Evolutionary conservation across 2,113 vertebrate genomes (phyloP).

Genomic region (Zapornia atra): DNA sequence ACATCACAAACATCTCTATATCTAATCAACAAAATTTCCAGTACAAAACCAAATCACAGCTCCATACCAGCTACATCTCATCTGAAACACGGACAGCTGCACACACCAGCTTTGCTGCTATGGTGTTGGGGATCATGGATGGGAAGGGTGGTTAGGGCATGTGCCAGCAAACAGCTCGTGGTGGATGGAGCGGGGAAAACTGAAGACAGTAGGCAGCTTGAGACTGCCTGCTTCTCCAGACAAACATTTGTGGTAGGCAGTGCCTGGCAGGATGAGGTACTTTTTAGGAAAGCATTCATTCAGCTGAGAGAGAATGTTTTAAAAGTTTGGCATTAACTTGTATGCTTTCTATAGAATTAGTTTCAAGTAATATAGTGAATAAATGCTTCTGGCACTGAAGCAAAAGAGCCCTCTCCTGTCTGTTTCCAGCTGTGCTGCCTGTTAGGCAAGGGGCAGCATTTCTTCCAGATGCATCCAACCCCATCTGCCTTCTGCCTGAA

Average conservation of each 20-base stretch:
- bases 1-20: too few relatives aligned
- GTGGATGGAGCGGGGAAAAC: background rate
- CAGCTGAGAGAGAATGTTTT: background rate
- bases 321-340: background rate
- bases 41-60: too few relatives aligned
- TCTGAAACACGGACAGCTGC: too few relatives aligned
- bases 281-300: background rate
- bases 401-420: background rate
- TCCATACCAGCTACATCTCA: too few relatives aligned
- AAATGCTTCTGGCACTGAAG: background rate
- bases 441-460: background rate
- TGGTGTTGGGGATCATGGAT: background rate
- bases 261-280: too few relatives aligned
- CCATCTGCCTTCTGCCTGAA: background rate
- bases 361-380: background rate
- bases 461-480: background rate
- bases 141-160: background rate
- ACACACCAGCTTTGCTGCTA: background rate
- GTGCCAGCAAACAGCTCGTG: background rate
- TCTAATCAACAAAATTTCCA: too few relatives aligned
- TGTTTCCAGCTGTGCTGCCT: background rate
- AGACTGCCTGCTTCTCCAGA: background rate
- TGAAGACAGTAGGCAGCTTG: background rate
- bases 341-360: background rate
- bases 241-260: background rate